Evolutionary conservation across 1,140 invertebrate species (phyloP).

Genomic region (Drosophila nigrodunni): DNA sequence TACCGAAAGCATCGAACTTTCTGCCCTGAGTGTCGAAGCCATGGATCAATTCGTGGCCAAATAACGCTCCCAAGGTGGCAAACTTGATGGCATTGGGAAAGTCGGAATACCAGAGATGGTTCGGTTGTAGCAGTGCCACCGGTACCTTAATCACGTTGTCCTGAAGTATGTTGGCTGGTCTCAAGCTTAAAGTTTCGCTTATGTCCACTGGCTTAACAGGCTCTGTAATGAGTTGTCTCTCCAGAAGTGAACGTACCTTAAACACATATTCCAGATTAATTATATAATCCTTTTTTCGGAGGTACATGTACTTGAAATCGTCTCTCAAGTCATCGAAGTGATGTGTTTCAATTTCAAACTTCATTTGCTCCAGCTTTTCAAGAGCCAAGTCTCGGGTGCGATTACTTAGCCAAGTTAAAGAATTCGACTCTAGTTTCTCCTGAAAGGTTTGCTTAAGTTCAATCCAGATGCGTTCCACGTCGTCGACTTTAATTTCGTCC

Average conservation of each 20-base stretch:
- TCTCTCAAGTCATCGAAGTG: slow-evolving; percentile 53
- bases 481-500: slow-evolving; percentile 45
- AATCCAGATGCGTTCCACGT: slow-evolving; percentile 66
- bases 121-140: slow-evolving; percentile 67
- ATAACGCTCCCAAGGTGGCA: slow-evolving; percentile 88
- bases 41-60: slow-evolving; percentile 90
- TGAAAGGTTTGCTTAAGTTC: slow-evolving; percentile 65
- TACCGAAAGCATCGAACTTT: slow-evolving; percentile 96
- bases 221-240: slow-evolving; percentile 41
- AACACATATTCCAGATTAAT: slow-evolving; percentile 43
- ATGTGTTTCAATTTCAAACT: slow-evolving; percentile 63
- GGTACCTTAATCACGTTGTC: slow-evolving; percentile 74
- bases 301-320: slow-evolving; percentile 54
- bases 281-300: slow-evolving; percentile 41
- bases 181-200: slow-evolving; percentile 58
- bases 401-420: slow-evolving; percentile 45
- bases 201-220: slow-evolving; percentile 59
- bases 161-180: slow-evolving; percentile 69
- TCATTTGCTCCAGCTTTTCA: slow-evolving; percentile 66
- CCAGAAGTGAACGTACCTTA: background rate
- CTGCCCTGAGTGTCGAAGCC: slow-evolving; percentile 89
- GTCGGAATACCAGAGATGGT: slow-evolving; percentile 59
- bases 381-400: slow-evolving; percentile 57
- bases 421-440: slow-evolving; percentile 39
- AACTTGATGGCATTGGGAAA: slow-evolving; percentile 85